phyloP scores from a whole-genome alignment of 2,888 invertebrate genomes.

The Volucella bombylans region DNA sequence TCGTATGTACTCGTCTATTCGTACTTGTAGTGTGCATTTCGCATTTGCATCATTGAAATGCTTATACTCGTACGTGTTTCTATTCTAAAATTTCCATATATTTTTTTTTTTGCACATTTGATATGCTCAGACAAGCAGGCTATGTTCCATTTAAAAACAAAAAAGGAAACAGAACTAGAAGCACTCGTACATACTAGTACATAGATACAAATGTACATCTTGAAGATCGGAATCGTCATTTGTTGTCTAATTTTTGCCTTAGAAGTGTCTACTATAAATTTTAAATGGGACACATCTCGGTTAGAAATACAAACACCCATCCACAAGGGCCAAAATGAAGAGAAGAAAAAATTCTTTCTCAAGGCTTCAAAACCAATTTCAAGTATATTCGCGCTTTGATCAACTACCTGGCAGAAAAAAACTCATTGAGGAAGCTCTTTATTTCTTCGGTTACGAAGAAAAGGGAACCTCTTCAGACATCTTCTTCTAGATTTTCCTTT shows the following conservation, averaged over 20 bases:
- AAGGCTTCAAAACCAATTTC: constrained; percentile 50
- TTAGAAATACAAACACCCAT: not conserved
- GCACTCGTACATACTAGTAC: not conserved
- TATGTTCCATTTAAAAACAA: constrained; percentile 66
- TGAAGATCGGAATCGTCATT: constrained; percentile 26
- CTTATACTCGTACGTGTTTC: constrained; percentile 44
- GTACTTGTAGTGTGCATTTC: constrained; percentile 42
- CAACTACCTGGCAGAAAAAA: constrained; percentile 24
- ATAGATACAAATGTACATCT: constrained; percentile 10
- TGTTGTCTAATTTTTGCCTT: constrained; percentile 40
- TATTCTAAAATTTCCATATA: constrained; percentile 24
- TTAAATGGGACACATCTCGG: constrained; percentile 38
- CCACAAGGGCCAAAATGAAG: not conserved
- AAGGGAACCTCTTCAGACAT: constrained; percentile 20
- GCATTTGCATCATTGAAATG: constrained; percentile 62
- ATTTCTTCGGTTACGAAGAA: constrained; percentile 1
- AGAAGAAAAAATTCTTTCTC: constrained; percentile 23
- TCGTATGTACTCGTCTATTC: no score
- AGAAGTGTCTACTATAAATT: constrained; percentile 37
- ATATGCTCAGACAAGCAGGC: constrained; percentile 36
- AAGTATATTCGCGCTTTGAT: constrained; percentile 45
- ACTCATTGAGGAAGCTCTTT: not conserved
- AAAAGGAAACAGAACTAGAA: constrained; percentile 40
- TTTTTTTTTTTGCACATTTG: constrained; percentile 25
- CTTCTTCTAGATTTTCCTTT: constrained; percentile 8